These are phyloP conservation scores for Noturus placidus DNA, from an alignment of 2,113 vertebrate species.

Conservation along the genomic window DNA sequence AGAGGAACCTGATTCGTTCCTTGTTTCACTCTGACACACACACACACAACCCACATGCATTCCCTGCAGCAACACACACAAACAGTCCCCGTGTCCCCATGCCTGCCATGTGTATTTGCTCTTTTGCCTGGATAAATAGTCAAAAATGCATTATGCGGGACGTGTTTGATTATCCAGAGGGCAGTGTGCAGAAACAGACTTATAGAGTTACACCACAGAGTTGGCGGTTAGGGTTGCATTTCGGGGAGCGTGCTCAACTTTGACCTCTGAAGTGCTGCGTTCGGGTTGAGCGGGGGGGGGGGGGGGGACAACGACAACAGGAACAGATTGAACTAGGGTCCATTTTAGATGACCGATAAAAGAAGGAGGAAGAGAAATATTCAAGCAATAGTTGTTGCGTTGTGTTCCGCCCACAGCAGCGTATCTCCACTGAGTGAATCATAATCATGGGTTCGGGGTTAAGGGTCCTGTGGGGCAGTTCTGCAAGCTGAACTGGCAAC, in stretches of 20 bases:
- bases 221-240: conserved; percentile 8
- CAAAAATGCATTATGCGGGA: not conserved
- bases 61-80: conserved; percentile 15
- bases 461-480: not conserved
- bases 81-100: not conserved
- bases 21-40: not conserved
- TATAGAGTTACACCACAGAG: not conserved
- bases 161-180: conserved; percentile 44
- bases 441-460: not conserved
- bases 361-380: conserved; percentile 17
- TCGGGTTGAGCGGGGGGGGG: not conserved
- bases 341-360: conserved; percentile 8
- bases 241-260: conserved; percentile 25
- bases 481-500: not conserved
- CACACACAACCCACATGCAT: conserved; percentile 8
- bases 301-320: too few species aligned
- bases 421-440: not conserved
- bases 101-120: conserved; percentile 40
- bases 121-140: conserved; percentile 43
- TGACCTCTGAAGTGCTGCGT: conserved; percentile 28
- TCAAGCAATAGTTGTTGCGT: not conserved
- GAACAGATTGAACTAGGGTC: not conserved
- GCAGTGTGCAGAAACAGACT: not conserved
- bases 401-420: not conserved
- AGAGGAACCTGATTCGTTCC: conserved; percentile 25